Evolutionary conservation across 2,888 invertebrate genomes (phyloP), one percentile per base, ranked within the genome.

Genomic region (Pristionchus fissidentatus): DNA sequence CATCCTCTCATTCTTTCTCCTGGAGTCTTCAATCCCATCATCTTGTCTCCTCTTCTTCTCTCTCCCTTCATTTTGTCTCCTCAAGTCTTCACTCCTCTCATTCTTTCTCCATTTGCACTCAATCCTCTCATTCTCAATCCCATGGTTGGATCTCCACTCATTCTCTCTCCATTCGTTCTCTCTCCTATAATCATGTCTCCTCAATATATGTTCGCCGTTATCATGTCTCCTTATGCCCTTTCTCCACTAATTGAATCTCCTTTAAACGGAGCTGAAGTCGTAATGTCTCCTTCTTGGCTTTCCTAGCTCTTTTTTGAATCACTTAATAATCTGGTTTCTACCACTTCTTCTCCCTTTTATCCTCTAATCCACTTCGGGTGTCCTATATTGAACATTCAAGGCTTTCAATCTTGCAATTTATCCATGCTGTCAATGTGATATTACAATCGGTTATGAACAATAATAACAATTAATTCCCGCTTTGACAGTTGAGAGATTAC

Each of bases 1-100:
- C 46, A 91, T 85, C 91, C 91, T 0, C 83, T 88, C 73, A 83
- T 88, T 29, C 87, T 89, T 84, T 84, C 84, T 10, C 90, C 90
- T 7, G 79, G 90, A 0, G 22, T 70, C 15, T 82, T 70, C 38
- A 49, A 49, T 41, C 82, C 82, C 8, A 19, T 52, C 7, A 38
- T 70, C 49, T 26, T 70, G 0, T 52, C 70, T 52, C 70, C 82
- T 38, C 70, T 82, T 70, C 32, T 81, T 32, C 46, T 81, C 8
- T 83, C 84, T 38, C 88, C 88, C 26, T 84, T 85, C 7, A 84
- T 86, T 19, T 84, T 89, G 85, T 84, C 85, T 3, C 90, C 90
- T 43, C 52, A 43, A 43, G 66, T 70, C 15, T 70, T 70, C 19
- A 43, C 70, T 38, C 70, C 82, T 15, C 55, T 82, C 10, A 70